Evolutionary conservation across 2,888 invertebrate genomes (phyloP).

Genomic region (Drosophila parthenogenetica): DNA sequence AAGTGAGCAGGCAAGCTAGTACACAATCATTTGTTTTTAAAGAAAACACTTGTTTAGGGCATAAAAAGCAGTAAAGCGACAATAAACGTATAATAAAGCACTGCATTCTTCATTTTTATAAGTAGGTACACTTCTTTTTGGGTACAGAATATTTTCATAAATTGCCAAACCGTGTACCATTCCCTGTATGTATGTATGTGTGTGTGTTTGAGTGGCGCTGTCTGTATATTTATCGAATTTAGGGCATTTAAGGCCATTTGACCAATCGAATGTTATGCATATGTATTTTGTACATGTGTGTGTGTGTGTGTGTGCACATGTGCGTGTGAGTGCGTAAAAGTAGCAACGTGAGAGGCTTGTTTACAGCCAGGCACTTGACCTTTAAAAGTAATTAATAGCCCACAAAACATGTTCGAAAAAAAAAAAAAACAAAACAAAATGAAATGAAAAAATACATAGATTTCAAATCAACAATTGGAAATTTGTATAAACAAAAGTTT

Average conservation of each 20-base stretch:
- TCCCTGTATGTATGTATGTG: conserved; percentile 5
- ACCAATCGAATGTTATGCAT: conserved; percentile 68
- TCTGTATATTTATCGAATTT: conserved; percentile 58
- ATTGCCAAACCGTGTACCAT: not conserved
- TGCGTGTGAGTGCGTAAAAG: conserved; percentile 47
- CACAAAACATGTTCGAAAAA: conserved; percentile 63
- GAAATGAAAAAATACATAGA: conserved; percentile 2
- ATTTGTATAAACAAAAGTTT: conserved; percentile 17
- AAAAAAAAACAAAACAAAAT: not conserved
- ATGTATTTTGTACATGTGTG: conserved; percentile 5
- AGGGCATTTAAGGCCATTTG: conserved; percentile 80
- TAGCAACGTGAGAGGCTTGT: conserved; percentile 64
- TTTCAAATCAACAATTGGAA: conserved; percentile 7
- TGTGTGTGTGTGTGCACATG: conserved; percentile 1
- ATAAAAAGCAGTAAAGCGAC: too few species aligned
- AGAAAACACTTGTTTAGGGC: too few species aligned
- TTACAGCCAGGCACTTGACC: conserved; percentile 71
- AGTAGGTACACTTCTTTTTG: not conserved
- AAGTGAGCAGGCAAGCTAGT: too few species aligned
- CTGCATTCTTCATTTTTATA: too few species aligned
- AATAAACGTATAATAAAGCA: too few species aligned
- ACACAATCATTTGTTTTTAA: not conserved
- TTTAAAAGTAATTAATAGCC: conserved; percentile 76
- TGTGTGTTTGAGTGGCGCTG: conserved; percentile 11
- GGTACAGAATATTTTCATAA: not conserved